Evolutionary conservation across 2,113 vertebrate genomes (phyloP).

Genomic region (Hyaena hyaena): DNA sequence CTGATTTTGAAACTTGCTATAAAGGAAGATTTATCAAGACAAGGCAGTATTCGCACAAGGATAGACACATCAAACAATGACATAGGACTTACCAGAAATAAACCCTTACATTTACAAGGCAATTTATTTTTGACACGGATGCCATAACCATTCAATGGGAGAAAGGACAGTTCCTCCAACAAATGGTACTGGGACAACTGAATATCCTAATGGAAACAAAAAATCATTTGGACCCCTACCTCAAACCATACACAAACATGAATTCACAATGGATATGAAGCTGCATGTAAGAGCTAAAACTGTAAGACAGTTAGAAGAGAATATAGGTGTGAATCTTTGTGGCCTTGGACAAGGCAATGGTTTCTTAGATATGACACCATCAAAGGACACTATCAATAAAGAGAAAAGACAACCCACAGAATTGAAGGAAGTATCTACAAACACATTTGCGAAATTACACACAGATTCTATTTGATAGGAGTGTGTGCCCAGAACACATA

Average conservation of each 20-base stretch:
- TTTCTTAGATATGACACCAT: neutral
- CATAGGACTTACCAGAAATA: neutral
- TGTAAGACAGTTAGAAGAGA: neutral
- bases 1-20: neutral
- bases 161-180: neutral
- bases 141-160: neutral
- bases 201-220: neutral
- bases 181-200: neutral
- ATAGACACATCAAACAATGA: neutral
- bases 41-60: neutral
- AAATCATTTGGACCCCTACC: neutral
- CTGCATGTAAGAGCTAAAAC: neutral
- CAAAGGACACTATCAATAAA: neutral
- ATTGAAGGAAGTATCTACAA: neutral
- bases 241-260: neutral
- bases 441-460: neutral
- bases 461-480: neutral
- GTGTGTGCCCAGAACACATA: neutral
- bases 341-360: neutral
- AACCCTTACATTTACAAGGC: neutral
- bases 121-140: neutral
- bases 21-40: neutral
- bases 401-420: neutral
- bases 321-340: neutral
- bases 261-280: neutral